phyloP scores from a whole-genome alignment of 2,113 vertebrate genomes.

The Halichoeres trimaculatus region DNA sequence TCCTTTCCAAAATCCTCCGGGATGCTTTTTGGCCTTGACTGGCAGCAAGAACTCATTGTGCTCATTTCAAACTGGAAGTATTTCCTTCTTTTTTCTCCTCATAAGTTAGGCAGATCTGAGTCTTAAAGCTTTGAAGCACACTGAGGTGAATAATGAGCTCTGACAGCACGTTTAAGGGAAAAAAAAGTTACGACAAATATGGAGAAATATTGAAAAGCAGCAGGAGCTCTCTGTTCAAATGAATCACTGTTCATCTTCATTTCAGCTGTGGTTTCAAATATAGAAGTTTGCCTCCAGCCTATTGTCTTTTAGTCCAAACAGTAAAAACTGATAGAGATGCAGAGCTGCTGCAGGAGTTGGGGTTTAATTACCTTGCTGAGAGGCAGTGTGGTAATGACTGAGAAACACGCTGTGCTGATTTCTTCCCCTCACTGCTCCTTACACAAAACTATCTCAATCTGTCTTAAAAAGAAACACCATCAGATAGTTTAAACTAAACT shows the following conservation, averaged over 20 bases:
- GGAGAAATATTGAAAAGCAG: neutral
- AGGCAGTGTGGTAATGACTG: neutral
- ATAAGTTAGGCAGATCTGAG: slow-evolving; percentile 1
- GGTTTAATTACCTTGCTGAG: slow-evolving; percentile 9
- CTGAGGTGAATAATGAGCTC: neutral
- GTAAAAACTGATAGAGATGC: neutral
- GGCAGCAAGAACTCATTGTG: slow-evolving; percentile 9
- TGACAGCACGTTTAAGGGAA: neutral
- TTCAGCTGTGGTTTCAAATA: neutral
- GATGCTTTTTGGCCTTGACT: neutral
- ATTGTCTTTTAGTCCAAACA: neutral
- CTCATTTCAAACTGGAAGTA: neutral
- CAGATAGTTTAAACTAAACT: neutral
- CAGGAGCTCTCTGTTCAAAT: neutral
- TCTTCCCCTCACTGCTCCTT: too few species aligned
- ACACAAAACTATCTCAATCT: neutral
- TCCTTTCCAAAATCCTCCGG: slow-evolving; percentile 3
- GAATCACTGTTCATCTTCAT: neutral
- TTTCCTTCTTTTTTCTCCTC: neutral
- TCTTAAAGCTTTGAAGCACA: slow-evolving; percentile 5
- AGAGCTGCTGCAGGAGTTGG: neutral
- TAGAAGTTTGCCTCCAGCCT: neutral
- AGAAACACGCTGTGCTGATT: neutral
- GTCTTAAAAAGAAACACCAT: neutral
- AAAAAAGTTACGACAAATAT: neutral